Evolutionary conservation across 2,888 invertebrate genomes (phyloP), one percentile per base, ranked within the genome.

Genomic region (Micropterix aruncella): DNA sequence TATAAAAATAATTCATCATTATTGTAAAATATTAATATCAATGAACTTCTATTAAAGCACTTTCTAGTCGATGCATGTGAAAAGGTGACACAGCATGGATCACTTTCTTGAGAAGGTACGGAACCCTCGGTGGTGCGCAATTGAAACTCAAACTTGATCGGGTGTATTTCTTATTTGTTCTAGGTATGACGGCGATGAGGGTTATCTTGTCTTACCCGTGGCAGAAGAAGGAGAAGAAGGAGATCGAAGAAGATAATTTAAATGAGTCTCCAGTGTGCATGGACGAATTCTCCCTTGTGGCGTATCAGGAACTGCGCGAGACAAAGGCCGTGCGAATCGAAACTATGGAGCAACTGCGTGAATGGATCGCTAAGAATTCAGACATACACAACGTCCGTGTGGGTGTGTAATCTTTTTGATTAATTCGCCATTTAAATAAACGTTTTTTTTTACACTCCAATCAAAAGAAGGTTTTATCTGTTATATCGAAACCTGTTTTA

Each of bases 221-320:
- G 38, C 27, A 7, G 5, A 5, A 14, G 38, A 15, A 38, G 15
- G 38, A 27, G 44, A 61, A 56, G 46, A 68, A 68, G 67, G 63
- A 63, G 44, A 55, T 59, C 15, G 14, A 12, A 5, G 27, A 27
- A 7, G 27, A 27, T 27, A n/a, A n/a, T n/a, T n/a, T n/a, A n/a
- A n/a, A n/a, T n/a, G n/a, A n/a, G n/a, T n/a, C n/a, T n/a, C n/a
- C n/a, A n/a, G 5, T 12, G 7, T 7, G 5, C 12, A 5, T 7
- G 7, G 27, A 27, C 27, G 27, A 56, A 37, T 55, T 66, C 2
- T 60, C 52, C 12, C 66, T 74, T 50, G 61, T 79, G 1, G 83
- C 85, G 0, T 74, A 74, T 41, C 68, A 66, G 41, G 83, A 86
- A 55, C 62, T 86, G n/a, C 65, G 83, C 12, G 86, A 87, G 58